Base-by-base conservation (phyloP, 2,797 vertebrate genomes). In the Tauraco hartlaubi region DNA sequence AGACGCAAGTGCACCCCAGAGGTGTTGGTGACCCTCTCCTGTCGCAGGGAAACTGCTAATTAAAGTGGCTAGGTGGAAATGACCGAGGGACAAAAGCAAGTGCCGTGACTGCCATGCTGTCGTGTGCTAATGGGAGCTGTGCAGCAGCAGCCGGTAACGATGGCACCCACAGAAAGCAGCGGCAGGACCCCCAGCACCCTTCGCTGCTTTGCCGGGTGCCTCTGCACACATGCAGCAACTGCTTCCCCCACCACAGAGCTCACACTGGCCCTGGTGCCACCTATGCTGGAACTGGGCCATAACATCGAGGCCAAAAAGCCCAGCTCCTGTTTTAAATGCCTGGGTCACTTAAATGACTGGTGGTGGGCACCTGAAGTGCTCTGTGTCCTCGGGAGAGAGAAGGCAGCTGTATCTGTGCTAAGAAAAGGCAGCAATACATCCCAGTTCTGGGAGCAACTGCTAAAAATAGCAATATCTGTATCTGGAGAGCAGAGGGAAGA, bases 21-120 rank as follows among this genome's bases (percentile, higher is more conserved):
- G 73, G 56, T 28, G 48, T 6, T 3, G 4, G 33, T 11, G 28
- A 48, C 64, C 48, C 63, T n/a, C 49, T 64, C 68, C 49, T 29
- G 31, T 67, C 63, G 66, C 1, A 4, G 31, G 69, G 22, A 68
- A 61, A 44, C 12, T 6, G 20, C 21, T 44, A 7, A 76, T 29
- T 62, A 33, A 91, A 66, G 68, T 11, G 59, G 62, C 55, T 63
- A 29, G 23, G 18, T 41, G 71, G 68, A 63, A 80, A 86, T 22
- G 19, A 68, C 56, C 54, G 23, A 52, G 41, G 62, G 69, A 86
- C 73, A 67, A 89, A 94, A 71, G 84, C 56, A 33, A 52, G 58
- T 19, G 93, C 66, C 85, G 67, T 17, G 35, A 71, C 74, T 46
- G 69, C 66, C 69, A n/a, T 68, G 85, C 90, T 63, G 76, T 74